Percentiles rank a stretch among this genome's conserved stretches.
These are phyloP conservation scores for Heterodera filipjevi DNA, from an alignment of 2,888 invertebrate species.

Conservation along the genomic window DNA sequence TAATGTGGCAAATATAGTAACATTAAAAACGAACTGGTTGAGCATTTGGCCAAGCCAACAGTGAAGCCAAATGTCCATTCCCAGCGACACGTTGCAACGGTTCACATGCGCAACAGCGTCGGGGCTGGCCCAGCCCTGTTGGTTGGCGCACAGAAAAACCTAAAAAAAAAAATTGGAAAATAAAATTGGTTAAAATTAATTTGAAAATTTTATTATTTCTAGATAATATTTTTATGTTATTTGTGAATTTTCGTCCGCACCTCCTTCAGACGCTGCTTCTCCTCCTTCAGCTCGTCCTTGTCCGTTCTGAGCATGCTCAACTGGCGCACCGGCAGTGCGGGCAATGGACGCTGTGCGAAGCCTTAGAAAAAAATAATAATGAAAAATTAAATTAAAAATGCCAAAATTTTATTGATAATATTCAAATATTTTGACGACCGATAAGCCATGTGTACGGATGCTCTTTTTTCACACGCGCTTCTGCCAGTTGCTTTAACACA, in stretches of 20 bases:
- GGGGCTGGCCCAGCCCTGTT: conserved; percentile 49
- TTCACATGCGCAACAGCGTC: conserved; percentile 43
- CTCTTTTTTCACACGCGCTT: conserved; percentile 33
- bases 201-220: no score
- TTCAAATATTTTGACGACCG: conserved; percentile 1
- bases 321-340: conserved; percentile 32
- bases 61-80: conserved; percentile 31
- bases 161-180: conserved; percentile 21
- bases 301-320: conserved; percentile 12
- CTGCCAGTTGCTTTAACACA: conserved; percentile 31
- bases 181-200: no score
- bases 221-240: no score
- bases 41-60: conserved; percentile 48
- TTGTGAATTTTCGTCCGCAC: neutral
- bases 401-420: neutral
- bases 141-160: conserved; percentile 42
- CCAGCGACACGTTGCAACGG: conserved; percentile 33
- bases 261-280: conserved; percentile 30
- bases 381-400: neutral
- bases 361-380: neutral
- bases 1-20: neutral
- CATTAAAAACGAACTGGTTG: conserved; percentile 32
- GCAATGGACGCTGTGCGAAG: conserved; percentile 41
- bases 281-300: conserved; percentile 24
- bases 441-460: conserved; percentile 45